Base-by-base conservation (phyloP, 2,113 vertebrate species). In the Pseudonaja textilis region DNA sequence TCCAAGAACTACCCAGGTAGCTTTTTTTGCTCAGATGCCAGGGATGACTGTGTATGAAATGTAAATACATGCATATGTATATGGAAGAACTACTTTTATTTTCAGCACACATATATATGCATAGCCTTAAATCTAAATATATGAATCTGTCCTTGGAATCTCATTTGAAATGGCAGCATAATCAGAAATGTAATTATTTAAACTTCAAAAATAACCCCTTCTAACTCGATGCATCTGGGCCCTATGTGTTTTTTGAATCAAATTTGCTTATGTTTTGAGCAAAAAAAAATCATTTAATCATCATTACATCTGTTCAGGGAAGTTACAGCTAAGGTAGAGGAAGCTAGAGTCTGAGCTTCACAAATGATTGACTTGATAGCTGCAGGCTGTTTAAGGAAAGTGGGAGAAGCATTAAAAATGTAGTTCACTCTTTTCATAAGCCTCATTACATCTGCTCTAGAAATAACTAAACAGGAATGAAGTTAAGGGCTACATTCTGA, bases 101-200 rank as follows among this genome's bases (percentile, higher is more conserved):
- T 93, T 90, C 92, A 93, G 88, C 69, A 59, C 45, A 93, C 90
- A 93, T 91, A 93, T 93, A 89, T 89, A 91, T 85, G 64, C 64
- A 93, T 92, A 94, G 0, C 10, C 34, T 92, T 87, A 88, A 59
- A 95, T 96, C 92, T 90, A 93, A 93, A 93, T 94, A 96, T 96
- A 94, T 94, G 89, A 95, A 61, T 93, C 92, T 1, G 0, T 74
- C 92, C 89, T 94, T 95, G 90, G 96, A 94, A 42, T 87, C 89
- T 88, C 88, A 93, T 47, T 88, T 92, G 93, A 96, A 96, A 96
- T 74, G 91, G 61, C 90, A 93, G 88, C 93, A 93, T 96, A 96
- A 94, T 96, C 96, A 96, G 94, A 94, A 95, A 45, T 56, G 89
- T 88, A 93, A 95, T 91, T 95, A 94, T 94, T 94, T 94, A 96